phyloP scores from a whole-genome alignment of 2,888 invertebrate species.

The Dioctria linearis region DNA sequence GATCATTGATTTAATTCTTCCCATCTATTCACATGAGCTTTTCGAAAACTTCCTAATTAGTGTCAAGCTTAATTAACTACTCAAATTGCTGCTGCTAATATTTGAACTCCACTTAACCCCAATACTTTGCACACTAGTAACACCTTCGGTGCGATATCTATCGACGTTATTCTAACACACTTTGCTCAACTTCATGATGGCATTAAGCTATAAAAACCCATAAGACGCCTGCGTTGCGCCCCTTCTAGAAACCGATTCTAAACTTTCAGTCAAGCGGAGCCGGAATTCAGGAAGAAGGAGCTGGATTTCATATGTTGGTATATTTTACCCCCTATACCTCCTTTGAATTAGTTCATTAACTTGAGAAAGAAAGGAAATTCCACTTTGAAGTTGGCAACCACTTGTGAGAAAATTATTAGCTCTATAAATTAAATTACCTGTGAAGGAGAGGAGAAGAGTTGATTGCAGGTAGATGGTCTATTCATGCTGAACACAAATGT shows the following conservation, averaged over 20 bases:
- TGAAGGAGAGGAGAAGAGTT: constrained; percentile 1
- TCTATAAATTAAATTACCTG: constrained; percentile 41
- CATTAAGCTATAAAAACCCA: constrained; percentile 16
- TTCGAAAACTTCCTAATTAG: constrained; percentile 28
- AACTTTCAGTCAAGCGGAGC: constrained; percentile 14
- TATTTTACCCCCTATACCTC: not conserved
- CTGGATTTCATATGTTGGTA: constrained; percentile 17
- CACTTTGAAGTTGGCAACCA: constrained; percentile 44
- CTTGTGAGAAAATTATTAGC: constrained; percentile 44
- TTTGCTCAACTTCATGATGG: not conserved
- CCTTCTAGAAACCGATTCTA: constrained; percentile 14
- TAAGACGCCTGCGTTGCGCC: not conserved
- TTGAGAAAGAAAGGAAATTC: constrained; percentile 38
- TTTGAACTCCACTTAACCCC: constrained; percentile 35
- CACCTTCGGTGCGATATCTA: not conserved
- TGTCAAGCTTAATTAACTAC: constrained; percentile 40
- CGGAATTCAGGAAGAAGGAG: not conserved
- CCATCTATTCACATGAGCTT: not conserved
- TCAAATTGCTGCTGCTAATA: constrained; percentile 30
- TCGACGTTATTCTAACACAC: constrained; percentile 25
- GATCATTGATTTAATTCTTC: not conserved
- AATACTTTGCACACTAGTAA: not conserved
- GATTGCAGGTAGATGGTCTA: constrained; percentile 30
- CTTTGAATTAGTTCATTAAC: constrained; percentile 42
- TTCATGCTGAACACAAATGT: constrained; percentile 40